Base-by-base conservation (phyloP, 2,113 vertebrate genomes). In the Pholis gunnellus region DNA sequence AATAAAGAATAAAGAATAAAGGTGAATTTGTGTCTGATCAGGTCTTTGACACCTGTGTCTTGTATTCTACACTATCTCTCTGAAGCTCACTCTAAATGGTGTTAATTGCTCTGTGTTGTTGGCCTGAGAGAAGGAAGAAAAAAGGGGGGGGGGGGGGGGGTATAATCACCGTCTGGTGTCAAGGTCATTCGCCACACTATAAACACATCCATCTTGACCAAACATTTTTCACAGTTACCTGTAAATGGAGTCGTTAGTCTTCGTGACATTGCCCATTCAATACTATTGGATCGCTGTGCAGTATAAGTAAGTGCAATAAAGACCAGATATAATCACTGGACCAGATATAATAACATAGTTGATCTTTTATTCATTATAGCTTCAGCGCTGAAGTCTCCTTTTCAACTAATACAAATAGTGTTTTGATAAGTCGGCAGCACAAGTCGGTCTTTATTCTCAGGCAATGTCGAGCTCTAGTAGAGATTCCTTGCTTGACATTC, bases 131-230 rank as follows among this genome's bases (percentile, higher is more conserved):
- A 87, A 60, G 75, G 69, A 88, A 73, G 22, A 74, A 71, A 60
- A 36, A 22, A 6, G 38, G 13, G 8, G 8, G 8, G 6, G 20
- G 14, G 5, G 13, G 4, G 9, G 31, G 31, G 31, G 4, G 31
- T 83, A 76, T 89, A 88, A 89, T 80, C 85, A 63, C 89, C 93
- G 90, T 94, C 91, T 94, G 92, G 87, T 90, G 91, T 93, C 92
- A 94, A 95, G 93, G 93, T 94, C 92, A 87, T 84, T 86, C 85
- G 77, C 87, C 87, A 83, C 74, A 79, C 54, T 59, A 87, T 91
- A 90, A 92, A 94, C 87, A 88, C 92, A 95, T 95, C 91, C 86
- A 89, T 94, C 93, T 92, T 15, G 18, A 63, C 44, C 71, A 44
- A 78, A 80, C 82, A 91, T 84, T 54, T 83, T 81, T 85, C 85